Percentiles rank a stretch among this genome's conserved stretches.
phyloP scores from a whole-genome alignment of 2,113 vertebrate species.

The Clarias magur region DNA sequence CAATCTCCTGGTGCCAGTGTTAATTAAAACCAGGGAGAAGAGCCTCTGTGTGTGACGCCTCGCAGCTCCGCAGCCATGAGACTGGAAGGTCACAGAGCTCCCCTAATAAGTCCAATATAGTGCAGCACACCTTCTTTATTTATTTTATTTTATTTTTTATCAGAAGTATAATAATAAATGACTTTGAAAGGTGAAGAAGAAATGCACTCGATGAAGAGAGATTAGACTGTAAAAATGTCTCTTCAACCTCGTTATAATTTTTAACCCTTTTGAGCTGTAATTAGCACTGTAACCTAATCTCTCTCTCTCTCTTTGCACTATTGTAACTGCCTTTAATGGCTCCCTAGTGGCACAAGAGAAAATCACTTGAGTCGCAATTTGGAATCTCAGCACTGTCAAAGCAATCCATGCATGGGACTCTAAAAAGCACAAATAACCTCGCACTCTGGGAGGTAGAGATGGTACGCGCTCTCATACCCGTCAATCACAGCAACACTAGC shows the following conservation, averaged over 20 bases:
- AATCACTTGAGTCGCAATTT: background rate
- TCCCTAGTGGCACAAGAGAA: background rate
- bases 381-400: background rate
- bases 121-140: conserved; percentile 1
- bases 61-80: conserved; percentile 48
- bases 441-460: background rate
- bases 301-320: background rate
- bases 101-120: conserved; percentile 48
- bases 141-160: no score
- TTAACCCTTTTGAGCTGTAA: background rate
- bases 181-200: conserved; percentile 39
- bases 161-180: conserved; percentile 37
- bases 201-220: background rate
- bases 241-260: background rate
- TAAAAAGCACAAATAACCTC: background rate
- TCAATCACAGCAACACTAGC: background rate
- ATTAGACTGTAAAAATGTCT: background rate
- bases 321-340: background rate
- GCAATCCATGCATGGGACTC: background rate
- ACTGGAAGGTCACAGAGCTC: conserved; percentile 65
- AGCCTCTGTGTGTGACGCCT: conserved; percentile 54
- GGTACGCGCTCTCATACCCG: background rate
- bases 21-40: conserved; percentile 67
- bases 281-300: background rate
- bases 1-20: conserved; percentile 55